Evolutionary conservation across 2,113 vertebrate species (phyloP).

Genomic region (Lota lota): DNA sequence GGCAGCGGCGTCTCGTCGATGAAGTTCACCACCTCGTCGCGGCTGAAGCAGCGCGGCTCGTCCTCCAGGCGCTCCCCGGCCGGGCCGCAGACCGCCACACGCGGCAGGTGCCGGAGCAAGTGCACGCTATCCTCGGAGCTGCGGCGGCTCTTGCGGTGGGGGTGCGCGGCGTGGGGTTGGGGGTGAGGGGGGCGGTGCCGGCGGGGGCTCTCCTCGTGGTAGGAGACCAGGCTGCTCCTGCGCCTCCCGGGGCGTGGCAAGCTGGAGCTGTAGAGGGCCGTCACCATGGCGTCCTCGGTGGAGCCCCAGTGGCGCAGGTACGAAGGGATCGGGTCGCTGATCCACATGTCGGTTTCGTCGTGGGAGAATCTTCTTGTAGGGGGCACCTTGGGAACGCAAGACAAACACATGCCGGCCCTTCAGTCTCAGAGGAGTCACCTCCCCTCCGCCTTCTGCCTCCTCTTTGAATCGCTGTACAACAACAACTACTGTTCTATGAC

Average conservation of each 20-base stretch:
- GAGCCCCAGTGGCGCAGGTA: slow-evolving; percentile 86
- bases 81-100: slow-evolving; percentile 40
- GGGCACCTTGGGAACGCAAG: slow-evolving; percentile 78
- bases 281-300: slow-evolving; percentile 80
- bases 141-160: slow-evolving; percentile 77
- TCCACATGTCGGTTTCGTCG: slow-evolving; percentile 90
- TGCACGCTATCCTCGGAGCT: slow-evolving; percentile 81
- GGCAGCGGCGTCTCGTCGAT: slow-evolving; percentile 79
- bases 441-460: too few relatives aligned
- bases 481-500: too few relatives aligned
- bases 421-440: neutral
- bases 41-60: slow-evolving; percentile 77
- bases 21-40: slow-evolving; percentile 81
- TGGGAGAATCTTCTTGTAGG: slow-evolving; percentile 90
- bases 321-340: slow-evolving; percentile 77
- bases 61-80: slow-evolving; percentile 65
- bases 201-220: slow-evolving; percentile 74
- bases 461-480: too few relatives aligned
- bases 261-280: slow-evolving; percentile 78
- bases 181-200: slow-evolving; percentile 39
- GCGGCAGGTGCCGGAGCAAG: slow-evolving; percentile 70
- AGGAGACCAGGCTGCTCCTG: slow-evolving; percentile 76
- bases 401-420: slow-evolving; percentile 46
- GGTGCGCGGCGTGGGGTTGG: slow-evolving; percentile 23
- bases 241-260: slow-evolving; percentile 74